Conservation (phyloP, 2,797 vertebrate genomes). For the Arctocebus calabarensis region DNA sequence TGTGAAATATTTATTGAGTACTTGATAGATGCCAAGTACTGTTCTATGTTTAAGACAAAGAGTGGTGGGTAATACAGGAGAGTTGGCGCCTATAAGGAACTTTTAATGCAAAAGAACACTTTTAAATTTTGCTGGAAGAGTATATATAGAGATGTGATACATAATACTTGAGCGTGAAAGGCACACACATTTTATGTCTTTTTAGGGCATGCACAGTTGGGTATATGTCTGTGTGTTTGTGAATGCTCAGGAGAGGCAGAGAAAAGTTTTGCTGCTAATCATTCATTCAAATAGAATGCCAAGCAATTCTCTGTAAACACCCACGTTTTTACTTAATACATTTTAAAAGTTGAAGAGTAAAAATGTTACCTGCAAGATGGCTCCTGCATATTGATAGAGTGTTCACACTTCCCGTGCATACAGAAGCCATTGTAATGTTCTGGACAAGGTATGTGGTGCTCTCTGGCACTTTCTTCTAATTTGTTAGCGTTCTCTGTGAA, state of each 20-base stretch:
- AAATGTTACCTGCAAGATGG: conserved; percentile 96
- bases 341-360: background rate
- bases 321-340: background rate
- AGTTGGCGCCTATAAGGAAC: background rate
- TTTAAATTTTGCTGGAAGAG: background rate
- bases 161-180: background rate
- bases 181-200: background rate
- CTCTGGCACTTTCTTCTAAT: conserved; percentile 92
- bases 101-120: background rate
- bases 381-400: conserved; percentile 93
- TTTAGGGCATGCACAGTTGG: background rate
- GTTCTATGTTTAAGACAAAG: background rate
- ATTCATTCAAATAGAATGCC: background rate
- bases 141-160: background rate
- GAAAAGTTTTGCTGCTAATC: background rate
- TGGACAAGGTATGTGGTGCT: conserved; percentile 96
- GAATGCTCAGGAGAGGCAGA: background rate
- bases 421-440: conserved; percentile 97
- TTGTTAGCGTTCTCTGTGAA: conserved; percentile 92
- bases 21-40: background rate
- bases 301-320: background rate
- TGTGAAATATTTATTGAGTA: background rate
- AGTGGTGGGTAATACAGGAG: background rate
- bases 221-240: background rate
- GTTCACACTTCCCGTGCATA: conserved; percentile 98